Conservation (phyloP, 2,113 vertebrate species). For the Aldabrachelys gigantea region DNA sequence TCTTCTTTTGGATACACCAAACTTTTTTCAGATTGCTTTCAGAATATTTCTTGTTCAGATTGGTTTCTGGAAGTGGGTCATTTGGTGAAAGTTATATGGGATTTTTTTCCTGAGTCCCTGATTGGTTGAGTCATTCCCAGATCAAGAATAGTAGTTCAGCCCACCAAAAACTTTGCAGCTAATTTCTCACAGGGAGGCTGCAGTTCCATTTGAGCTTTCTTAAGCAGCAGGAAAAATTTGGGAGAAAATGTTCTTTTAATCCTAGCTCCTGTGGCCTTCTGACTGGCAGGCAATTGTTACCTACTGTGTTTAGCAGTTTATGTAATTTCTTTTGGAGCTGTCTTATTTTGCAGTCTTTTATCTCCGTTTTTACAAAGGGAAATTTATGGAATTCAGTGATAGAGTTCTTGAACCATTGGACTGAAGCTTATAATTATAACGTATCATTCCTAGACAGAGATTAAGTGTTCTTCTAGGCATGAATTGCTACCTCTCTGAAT, state of each 20-base stretch:
- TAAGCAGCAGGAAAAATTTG: neutral
- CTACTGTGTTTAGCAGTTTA: neutral
- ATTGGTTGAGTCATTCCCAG: neutral
- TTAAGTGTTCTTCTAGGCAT: neutral
- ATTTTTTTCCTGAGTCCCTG: neutral
- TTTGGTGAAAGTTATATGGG: neutral
- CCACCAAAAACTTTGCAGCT: neutral
- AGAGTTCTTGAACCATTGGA: neutral
- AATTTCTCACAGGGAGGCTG: neutral
- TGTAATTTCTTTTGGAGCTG: neutral
- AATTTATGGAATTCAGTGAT: neutral
- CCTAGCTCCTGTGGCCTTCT: neutral
- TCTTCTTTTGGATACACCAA: neutral
- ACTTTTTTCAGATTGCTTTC: neutral
- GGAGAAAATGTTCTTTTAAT: neutral
- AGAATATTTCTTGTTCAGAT: conserved; percentile 2
- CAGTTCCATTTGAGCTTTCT: conserved; percentile 16
- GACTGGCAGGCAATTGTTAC: neutral
- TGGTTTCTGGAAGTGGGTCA: conserved; percentile 24
- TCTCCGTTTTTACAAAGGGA: neutral
- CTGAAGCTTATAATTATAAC: neutral
- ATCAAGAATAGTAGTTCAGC: neutral
- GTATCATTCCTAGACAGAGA: neutral
- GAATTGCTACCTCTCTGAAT: neutral
- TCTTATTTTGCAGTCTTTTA: neutral